Conservation (phyloP, 2,113 vertebrate genomes). For the Brachionichthys hirsutus region DNA sequence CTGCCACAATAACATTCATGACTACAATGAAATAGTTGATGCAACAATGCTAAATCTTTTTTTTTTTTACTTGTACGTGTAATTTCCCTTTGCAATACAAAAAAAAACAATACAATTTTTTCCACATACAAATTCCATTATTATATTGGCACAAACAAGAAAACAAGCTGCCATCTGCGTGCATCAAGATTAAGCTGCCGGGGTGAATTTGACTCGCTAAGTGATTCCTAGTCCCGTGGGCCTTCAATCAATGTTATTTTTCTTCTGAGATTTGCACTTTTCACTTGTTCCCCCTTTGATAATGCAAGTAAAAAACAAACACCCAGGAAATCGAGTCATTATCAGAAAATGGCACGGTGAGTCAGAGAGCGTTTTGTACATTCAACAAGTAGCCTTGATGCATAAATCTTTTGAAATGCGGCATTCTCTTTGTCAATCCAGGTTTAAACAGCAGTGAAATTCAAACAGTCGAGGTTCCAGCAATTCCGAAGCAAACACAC, state of each 20-base stretch:
- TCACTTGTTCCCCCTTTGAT: conserved; percentile 27
- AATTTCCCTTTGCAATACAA: conserved; percentile 19
- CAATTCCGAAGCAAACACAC: conserved; percentile 29
- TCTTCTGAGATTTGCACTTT: conserved; percentile 39
- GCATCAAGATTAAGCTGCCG: conserved; percentile 46
- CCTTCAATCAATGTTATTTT: conserved; percentile 58
- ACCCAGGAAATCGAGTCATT: conserved; percentile 43
- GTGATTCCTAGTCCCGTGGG: conserved; percentile 44
- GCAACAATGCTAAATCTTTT: background rate
- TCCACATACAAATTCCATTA: conserved; percentile 56
- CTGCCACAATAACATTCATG: background rate
- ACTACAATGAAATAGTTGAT: conserved; percentile 7
- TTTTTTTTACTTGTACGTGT: conserved; percentile 5
- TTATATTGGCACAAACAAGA: conserved; percentile 55
- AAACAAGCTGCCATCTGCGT: conserved; percentile 44
- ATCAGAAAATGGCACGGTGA: conserved; percentile 40
- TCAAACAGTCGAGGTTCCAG: conserved; percentile 34
- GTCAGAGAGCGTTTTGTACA: conserved; percentile 26
- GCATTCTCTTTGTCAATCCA: conserved; percentile 35
- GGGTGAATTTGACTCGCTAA: conserved; percentile 49
- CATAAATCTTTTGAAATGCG: conserved; percentile 33
- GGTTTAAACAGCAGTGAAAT: conserved; percentile 32
- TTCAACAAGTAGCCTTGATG: conserved; percentile 23
- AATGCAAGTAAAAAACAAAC: conserved; percentile 31
- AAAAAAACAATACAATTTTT: conserved; percentile 42